Evolutionary conservation across 2,113 vertebrate species (phyloP), one percentile per base, ranked within the genome.

Genomic region (Aix galericulata): DNA sequence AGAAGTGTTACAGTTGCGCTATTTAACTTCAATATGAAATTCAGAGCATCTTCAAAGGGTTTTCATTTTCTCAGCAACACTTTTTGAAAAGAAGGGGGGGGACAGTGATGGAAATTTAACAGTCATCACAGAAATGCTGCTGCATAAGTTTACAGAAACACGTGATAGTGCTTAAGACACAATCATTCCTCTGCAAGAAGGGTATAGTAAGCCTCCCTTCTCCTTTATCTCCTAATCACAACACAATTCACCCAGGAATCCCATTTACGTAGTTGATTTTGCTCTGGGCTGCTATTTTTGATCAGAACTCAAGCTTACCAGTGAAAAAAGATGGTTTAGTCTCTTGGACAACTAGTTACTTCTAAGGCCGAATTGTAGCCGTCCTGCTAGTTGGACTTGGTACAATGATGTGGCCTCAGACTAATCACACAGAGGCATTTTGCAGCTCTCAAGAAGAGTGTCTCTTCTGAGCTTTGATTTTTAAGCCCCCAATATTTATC

Each of bases 401-500:
- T 69, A 34, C 17, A 42, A 32, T 9, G 20, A 86, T 32, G 31
- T 52, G 42, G 46, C 56, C 56, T 88, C 76, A 31, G 34, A 12
- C 26, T 60, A 23, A 56, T 86, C 46, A 25, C 21, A 66, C 31
- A 32, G 13, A 68, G 50, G 50, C 21, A 22, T 29, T 83, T 46
- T 72, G 75, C 91, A 63, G 34, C 52, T 88, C 34, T 75, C 29
- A 27, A 68, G 32, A 92, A 87, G 46, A 77, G 85, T 27, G 13
- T 68, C 31, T 81, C 60, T 81, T 93, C 55, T 60, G 79, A 94
- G 64, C 67, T 95, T 80, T 69, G 60, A 73, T 69, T 88, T 87
- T 85, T 74, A 88, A 80, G 27, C 18, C 52, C 72, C 17, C 36
- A 44, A 0, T 87, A 89, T 32, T 83, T 48, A 53, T 32, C 38